phyloP scores from a whole-genome alignment of 2,888 invertebrate genomes.

The Agrochola lychnidis region DNA sequence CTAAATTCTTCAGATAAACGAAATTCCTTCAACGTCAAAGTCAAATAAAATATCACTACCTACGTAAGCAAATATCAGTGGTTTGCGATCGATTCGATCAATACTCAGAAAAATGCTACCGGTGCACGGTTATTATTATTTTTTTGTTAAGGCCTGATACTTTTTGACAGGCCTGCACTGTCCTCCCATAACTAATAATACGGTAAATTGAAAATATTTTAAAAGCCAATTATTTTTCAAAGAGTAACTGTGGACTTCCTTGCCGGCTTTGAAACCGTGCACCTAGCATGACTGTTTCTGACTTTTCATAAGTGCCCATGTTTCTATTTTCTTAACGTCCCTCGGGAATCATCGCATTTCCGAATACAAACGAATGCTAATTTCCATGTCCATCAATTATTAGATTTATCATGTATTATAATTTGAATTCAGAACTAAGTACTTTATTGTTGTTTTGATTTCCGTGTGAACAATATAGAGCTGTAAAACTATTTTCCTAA shows the following conservation, averaged over 20 bases:
- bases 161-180: neutral
- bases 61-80: conserved; percentile 8
- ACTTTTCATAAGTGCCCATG: too few species aligned
- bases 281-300: neutral
- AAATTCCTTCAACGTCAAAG: conserved; percentile 14
- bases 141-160: neutral
- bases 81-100: neutral
- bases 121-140: neutral
- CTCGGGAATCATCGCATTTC: too few species aligned
- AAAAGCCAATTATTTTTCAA: neutral
- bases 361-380: too few species aligned
- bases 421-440: too few species aligned
- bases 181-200: too few species aligned
- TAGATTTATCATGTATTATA: too few species aligned
- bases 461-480: too few species aligned
- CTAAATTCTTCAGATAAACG: conserved; percentile 23
- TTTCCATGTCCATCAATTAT: too few species aligned
- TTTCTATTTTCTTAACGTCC: too few species aligned
- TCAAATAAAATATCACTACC: conserved; percentile 7
- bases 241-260: too few species aligned
- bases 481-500: too few species aligned
- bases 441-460: too few species aligned
- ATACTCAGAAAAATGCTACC: neutral
- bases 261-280: neutral
- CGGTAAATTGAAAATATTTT: neutral